Percentiles rank a stretch among this genome's conserved stretches.
These are phyloP conservation scores for Aix galericulata DNA, from an alignment of 2,113 vertebrate species.

Conservation along the genomic window DNA sequence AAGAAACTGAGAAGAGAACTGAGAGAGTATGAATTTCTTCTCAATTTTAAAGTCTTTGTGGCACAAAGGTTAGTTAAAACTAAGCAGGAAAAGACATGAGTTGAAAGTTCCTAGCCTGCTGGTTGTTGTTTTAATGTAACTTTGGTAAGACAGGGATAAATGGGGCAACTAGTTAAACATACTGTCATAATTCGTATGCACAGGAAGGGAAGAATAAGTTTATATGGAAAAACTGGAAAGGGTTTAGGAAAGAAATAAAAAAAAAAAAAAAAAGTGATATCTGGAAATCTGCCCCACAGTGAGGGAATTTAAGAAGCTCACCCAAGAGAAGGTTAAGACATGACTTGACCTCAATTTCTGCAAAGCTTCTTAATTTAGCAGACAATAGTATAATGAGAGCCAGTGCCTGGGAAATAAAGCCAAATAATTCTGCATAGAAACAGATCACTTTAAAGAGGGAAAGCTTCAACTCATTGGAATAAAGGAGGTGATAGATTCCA, in stretches of 20 bases:
- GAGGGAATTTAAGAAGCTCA: background rate
- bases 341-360: background rate
- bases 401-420: background rate
- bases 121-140: background rate
- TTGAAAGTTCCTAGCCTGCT: background rate
- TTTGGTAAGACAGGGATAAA: background rate
- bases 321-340: background rate
- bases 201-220: background rate
- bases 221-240: background rate
- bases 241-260: background rate
- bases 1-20: background rate
- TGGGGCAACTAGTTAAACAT: background rate
- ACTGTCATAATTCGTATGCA: background rate
- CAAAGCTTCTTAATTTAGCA: background rate
- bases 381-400: background rate
- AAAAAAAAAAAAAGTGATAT: background rate
- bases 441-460: background rate
- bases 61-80: background rate
- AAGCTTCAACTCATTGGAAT: background rate
- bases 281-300: background rate
- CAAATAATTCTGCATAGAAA: background rate
- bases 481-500: background rate
- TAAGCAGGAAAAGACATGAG: background rate
- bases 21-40: background rate
- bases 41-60: background rate